Evolutionary conservation across 2,113 vertebrate species (phyloP).

Genomic region (Acinonyx jubatus): DNA sequence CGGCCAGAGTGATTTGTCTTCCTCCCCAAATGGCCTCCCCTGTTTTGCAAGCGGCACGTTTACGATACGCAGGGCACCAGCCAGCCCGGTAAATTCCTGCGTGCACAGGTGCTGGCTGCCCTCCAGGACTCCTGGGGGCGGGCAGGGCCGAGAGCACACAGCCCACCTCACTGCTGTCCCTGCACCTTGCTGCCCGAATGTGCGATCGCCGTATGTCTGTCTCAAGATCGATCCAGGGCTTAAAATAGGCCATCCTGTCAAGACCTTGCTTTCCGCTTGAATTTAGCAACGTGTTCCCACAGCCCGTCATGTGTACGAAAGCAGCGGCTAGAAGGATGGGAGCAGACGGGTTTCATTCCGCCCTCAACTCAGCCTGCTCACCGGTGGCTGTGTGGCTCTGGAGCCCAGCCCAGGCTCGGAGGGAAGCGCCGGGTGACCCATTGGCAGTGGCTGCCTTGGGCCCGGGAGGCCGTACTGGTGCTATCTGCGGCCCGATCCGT

Average conservation of each 20-base stretch:
- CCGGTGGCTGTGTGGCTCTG: not conserved
- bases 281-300: rapidly evolving
- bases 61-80: not conserved
- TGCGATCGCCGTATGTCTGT: not conserved
- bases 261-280: not conserved
- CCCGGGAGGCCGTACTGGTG: not conserved
- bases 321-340: rapidly evolving
- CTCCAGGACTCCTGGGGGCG: not conserved
- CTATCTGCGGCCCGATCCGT: rapidly evolving
- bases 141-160: not conserved
- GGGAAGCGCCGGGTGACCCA: no score
- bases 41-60: not conserved
- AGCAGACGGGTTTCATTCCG: rapidly evolving
- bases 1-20: not conserved
- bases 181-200: not conserved
- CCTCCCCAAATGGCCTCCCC: not conserved
- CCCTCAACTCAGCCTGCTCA: rapidly evolving
- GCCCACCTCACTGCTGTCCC: rapidly evolving
- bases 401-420: not conserved
- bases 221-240: not conserved
- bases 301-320: rapidly evolving
- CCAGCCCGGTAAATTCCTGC: not conserved
- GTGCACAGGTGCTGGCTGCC: not conserved
- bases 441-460: rapidly evolving
- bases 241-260: not conserved